A percentile compares a stretch with the other conserved stretches of the same genome.
Conservation (phyloP, 2,888 invertebrate species). For the Serripes groenlandicus region DNA sequence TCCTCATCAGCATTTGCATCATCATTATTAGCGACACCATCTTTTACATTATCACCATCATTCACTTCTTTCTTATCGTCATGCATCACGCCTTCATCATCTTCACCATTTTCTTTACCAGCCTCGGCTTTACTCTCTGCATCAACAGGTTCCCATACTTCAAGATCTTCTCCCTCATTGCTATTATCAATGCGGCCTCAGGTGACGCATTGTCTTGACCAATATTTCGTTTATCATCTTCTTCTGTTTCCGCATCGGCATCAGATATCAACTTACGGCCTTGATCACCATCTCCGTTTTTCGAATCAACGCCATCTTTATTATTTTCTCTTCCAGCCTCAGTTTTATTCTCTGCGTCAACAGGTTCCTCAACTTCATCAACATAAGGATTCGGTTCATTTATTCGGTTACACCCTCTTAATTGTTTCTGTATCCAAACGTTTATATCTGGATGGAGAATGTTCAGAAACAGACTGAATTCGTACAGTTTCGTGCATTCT, state of each 20-base stretch:
- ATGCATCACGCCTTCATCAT: not conserved
- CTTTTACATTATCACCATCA: no score
- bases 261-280: not conserved
- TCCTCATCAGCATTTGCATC: no score
- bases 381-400: not conserved
- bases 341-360: not conserved
- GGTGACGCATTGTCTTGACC: not conserved
- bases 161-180: not conserved
- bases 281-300: not conserved
- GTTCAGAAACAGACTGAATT: conserved; percentile 56
- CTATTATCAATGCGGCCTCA: not conserved
- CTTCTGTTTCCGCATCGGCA: not conserved
- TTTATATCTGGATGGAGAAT: conserved; percentile 31
- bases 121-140: not conserved
- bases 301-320: not conserved
- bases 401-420: conserved; percentile 42
- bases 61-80: not conserved
- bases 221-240: not conserved
- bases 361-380: not conserved
- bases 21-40: no score
- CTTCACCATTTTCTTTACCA: not conserved
- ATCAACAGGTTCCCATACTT: not conserved
- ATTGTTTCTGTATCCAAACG: conserved; percentile 25
- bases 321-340: not conserved
- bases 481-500: conserved; percentile 6